Percentiles rank a stretch among this genome's conserved stretches.
These are phyloP conservation scores for Microhierax caerulescens DNA, from an alignment of 2,797 vertebrate genomes.

Conservation along the genomic window DNA sequence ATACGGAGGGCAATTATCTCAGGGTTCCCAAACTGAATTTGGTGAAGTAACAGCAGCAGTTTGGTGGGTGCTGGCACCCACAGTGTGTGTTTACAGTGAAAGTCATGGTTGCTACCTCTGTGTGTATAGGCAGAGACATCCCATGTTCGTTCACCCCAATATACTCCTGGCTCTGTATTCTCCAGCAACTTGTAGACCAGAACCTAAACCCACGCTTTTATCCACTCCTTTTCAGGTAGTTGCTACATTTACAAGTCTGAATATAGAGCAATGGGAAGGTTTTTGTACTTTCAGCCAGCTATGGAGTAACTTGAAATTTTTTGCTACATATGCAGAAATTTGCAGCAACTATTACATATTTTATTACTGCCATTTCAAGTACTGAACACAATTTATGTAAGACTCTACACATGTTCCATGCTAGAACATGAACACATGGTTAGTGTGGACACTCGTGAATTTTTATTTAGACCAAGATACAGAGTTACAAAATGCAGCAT, in stretches of 20 bases:
- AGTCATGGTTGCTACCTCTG: background rate
- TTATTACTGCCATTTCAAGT: background rate
- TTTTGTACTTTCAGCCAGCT: background rate
- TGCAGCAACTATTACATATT: background rate
- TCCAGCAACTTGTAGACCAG: background rate
- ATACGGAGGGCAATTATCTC: background rate
- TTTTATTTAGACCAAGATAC: background rate
- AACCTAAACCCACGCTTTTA: background rate
- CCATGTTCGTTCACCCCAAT: rapidly evolving
- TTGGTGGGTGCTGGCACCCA: background rate
- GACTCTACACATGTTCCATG: background rate
- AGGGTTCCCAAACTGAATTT: background rate
- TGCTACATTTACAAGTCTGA: background rate
- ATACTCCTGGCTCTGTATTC: background rate
- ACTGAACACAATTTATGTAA: background rate
- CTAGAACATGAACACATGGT: background rate
- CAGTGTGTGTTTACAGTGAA: background rate
- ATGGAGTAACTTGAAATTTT: background rate
- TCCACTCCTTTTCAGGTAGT: background rate
- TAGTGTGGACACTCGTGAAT: background rate
- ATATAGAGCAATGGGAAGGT: background rate
- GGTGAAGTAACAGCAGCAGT: background rate
- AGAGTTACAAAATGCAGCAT: background rate
- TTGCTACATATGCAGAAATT: background rate
- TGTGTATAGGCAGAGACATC: background rate